Base-by-base conservation (phyloP, 2,888 invertebrate genomes). In the Andrena marginata region DNA sequence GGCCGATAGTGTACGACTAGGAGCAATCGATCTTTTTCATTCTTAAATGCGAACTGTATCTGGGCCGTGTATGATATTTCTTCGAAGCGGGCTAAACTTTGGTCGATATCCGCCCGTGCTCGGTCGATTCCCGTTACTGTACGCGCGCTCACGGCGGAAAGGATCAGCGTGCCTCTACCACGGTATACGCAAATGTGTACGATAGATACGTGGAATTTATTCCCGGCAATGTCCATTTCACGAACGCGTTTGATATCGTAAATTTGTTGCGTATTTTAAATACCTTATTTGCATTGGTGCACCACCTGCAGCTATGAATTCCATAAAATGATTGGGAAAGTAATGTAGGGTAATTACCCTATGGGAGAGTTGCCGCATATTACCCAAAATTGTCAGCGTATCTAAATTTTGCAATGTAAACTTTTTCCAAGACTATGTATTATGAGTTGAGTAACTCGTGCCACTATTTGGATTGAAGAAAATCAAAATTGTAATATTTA, bases 1-100 rank as follows among this genome's bases (percentile, higher is more conserved):
- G 69, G 63, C 62, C 71, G 77, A 77, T 83, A 78, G 77, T 75
- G 75, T 51, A 67, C 64, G 68, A 76, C 51, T 56, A 75, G 70
- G 48, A 51, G 69, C 77, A 71, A 65, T 75, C 74, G 73, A 59
- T 79, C 54, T 75, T 65, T 23, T 60, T 63, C 13, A 20, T 20
- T 29, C 13, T 16, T 8, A 26, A 26, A n/a, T 33, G 33, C 20
- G 23, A 77, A 33, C 20, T 16, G 49, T 51, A 54, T 64, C 64
- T 20, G 31, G 10, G 48, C 13, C 48, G 26, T 59, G 75, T 67
- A 35, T 49, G 54, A 31, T 20, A 65, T 59, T 70, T 70, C 54
- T 26, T n/a, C 7, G 16, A 10, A 16, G 4, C 8, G 8, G 1
- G 8, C 1, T 13, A 31, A 76, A 51, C 51, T 51, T 42, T 29